These are phyloP conservation scores for Dryobota labecula DNA, from an alignment of 2,888 invertebrate species.

Conservation along the genomic window DNA sequence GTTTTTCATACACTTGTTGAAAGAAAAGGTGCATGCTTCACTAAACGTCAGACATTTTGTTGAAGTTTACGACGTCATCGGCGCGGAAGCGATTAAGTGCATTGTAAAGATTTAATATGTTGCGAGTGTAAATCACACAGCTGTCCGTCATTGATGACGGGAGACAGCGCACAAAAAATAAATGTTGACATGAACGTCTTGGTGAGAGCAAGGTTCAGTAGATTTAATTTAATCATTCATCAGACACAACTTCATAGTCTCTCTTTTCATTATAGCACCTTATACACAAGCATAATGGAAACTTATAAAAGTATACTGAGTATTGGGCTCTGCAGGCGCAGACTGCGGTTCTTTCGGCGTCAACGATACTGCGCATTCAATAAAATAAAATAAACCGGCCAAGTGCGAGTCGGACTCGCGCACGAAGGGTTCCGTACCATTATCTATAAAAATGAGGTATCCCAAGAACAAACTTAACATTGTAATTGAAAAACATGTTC, in stretches of 20 bases:
- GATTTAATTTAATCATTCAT: not conserved
- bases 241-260: not conserved
- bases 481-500: too few relatives aligned
- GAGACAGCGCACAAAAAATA: constrained; percentile 45
- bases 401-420: too few relatives aligned
- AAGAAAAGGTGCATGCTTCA: constrained; percentile 57
- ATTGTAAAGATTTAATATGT: constrained; percentile 80
- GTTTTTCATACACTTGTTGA: constrained; percentile 46
- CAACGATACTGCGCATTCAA: too few relatives aligned
- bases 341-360: not conserved
- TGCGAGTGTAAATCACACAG: constrained; percentile 72
- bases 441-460: too few relatives aligned
- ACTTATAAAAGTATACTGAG: not conserved
- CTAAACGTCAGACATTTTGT: constrained; percentile 55
- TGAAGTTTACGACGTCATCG: constrained; percentile 71
- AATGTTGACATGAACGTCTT: not conserved
- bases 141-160: constrained; percentile 68
- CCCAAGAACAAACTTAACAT: too few relatives aligned
- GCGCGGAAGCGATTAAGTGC: constrained; percentile 83
- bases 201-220: constrained; percentile 46
- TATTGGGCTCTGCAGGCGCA: not conserved
- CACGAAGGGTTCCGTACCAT: too few relatives aligned
- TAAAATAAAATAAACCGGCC: too few relatives aligned
- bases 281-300: not conserved
- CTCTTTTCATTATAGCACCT: not conserved